Conservation (phyloP, 2,797 vertebrate species). For the Distichodus sexfasciatus region DNA sequence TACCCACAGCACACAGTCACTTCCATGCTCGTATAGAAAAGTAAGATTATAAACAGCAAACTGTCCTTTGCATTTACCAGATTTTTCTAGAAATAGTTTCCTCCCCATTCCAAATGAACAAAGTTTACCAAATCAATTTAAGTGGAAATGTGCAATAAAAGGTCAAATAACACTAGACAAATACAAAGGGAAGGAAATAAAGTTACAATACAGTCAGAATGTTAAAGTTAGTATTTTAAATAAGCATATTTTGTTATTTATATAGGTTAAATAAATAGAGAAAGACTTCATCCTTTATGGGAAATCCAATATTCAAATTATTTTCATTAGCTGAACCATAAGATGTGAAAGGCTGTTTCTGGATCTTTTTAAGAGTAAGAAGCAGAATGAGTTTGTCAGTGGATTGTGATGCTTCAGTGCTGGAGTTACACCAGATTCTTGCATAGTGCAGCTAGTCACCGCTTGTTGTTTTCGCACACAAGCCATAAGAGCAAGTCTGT, state of each 20-base stretch:
- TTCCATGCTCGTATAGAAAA: conserved; percentile 1
- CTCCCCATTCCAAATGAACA: background rate
- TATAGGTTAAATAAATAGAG: conserved; percentile 36
- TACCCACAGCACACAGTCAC: conserved; percentile 15
- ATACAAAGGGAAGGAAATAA: background rate
- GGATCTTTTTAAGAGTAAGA: background rate
- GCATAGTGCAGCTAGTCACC: too few species aligned
- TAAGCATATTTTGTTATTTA: conserved; percentile 15
- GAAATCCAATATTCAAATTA: background rate
- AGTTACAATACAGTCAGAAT: conserved; percentile 7
- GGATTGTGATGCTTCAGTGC: too few species aligned
- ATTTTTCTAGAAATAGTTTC: background rate
- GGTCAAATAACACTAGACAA: background rate
- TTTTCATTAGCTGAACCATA: background rate
- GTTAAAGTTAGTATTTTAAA: conserved; percentile 24
- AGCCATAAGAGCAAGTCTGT: too few species aligned
- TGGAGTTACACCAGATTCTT: too few species aligned
- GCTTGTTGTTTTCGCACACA: too few species aligned
- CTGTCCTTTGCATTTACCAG: background rate
- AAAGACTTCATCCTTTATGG: background rate
- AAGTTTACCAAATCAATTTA: background rate
- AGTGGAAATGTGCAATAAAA: background rate
- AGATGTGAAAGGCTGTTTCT: background rate
- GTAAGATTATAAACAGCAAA: background rate
- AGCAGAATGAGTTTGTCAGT: background rate